Evolutionary conservation across 2,113 vertebrate genomes (phyloP).

Genomic region (Bubo bubo): DNA sequence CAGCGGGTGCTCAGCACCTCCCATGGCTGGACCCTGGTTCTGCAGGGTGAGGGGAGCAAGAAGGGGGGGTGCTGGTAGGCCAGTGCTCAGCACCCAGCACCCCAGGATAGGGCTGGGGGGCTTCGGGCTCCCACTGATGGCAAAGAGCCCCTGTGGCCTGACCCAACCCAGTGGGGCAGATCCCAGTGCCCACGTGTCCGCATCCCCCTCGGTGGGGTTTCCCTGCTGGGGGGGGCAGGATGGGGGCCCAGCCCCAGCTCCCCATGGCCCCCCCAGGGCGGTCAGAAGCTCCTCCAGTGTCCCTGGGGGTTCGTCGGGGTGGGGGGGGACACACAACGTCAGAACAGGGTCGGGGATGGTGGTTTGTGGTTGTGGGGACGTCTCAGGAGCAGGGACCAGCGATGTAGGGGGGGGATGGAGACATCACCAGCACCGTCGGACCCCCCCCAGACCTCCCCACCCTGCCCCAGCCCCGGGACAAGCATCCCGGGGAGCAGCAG

Average conservation of each 20-base stretch:
- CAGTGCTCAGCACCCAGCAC: not conserved
- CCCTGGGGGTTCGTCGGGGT: fast-evolving
- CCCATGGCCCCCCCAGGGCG: not conserved
- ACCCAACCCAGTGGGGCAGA: not conserved
- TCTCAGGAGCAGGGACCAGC: fast-evolving
- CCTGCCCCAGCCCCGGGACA: not conserved
- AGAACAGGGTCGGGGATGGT: fast-evolving
- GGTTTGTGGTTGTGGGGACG: not conserved
- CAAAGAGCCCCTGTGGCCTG: not conserved
- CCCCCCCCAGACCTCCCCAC: no score
- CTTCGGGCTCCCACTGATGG: not conserved
- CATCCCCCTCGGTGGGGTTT: no score
- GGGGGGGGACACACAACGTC: not conserved
- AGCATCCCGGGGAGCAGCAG: not conserved
- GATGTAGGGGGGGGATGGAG: not conserved
- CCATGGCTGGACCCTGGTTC: not conserved
- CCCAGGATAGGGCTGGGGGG: not conserved
- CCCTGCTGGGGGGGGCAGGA: not conserved
- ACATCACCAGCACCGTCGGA: not conserved
- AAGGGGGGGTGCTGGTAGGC: not conserved
- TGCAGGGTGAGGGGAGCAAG: not conserved
- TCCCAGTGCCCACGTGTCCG: fast-evolving
- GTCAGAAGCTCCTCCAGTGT: not conserved
- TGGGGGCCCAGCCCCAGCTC: not conserved
- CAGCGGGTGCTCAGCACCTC: not conserved